Evolutionary conservation across 2,888 invertebrate genomes (phyloP), one percentile per base, ranked within the genome.

Genomic region (Mythimna albipuncta): DNA sequence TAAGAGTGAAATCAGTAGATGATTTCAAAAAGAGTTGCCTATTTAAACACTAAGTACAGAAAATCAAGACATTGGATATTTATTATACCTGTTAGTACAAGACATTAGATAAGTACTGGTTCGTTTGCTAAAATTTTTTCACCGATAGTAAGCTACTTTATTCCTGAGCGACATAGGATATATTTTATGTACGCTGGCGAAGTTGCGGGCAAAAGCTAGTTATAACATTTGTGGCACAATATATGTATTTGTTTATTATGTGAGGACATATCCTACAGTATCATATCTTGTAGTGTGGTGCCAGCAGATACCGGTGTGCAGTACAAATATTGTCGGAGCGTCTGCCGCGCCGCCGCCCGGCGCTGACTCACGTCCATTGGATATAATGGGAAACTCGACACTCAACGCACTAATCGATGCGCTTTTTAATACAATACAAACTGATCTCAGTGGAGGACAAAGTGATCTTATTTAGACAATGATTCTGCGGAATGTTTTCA

Each of bases 321-420:
- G 75, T 83, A 75, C 89, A 91, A 93, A 93, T 93, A 93, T 92
- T 93, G 89, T 88, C 90, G 75, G 81, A 79, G 76, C 84, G 92
- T 91, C 92, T 91, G 91, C 85, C 69, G 55, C 75, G 81, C 64
- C 69, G 38, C 62, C 78, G 70, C 72, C 47, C 57, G 70, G 59
- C 58, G 55, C 64, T 89, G 89, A 89, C 79, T 89, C 89, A 89
- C 70, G 58, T 64, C 65, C 47, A 62, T 26, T 26, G 26, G 26
- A 26, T 69, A 50, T 81, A 69, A 68, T 81, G 66, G 41, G 67
- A 65, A 79, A 65, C 62, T 52, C 19, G 61, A 80, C 11, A 59
- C 13, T 55, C 16, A 55, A 63, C 16, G 65, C 62, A 79, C 64
- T 65, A 68, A 79, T 79, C 64, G 44, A 72, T 79, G 55, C 21